A percentile compares a stretch with the other conserved stretches of the same genome.
These are phyloP conservation scores for Blastomussa wellsi DNA, from an alignment of 92 coral and sea anemone species.

Conservation along the genomic window DNA sequence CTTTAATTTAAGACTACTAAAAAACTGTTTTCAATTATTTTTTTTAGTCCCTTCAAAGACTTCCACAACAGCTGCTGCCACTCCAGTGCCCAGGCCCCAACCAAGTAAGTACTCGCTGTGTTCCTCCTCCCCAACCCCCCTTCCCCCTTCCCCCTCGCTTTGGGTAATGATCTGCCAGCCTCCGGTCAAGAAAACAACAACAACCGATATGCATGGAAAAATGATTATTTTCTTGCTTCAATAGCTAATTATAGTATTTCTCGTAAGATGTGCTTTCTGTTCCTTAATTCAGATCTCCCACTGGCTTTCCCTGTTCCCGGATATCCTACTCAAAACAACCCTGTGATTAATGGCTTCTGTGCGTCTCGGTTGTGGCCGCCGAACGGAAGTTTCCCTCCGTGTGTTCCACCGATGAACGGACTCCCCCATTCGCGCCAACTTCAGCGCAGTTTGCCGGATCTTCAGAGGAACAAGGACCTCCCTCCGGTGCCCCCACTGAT, in stretches of 20 bases:
- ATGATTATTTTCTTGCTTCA: neutral
- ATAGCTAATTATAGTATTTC: neutral
- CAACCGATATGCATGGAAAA: too few relatives aligned
- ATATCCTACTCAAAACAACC: constrained; percentile 15
- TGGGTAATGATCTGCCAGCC: too few relatives aligned
- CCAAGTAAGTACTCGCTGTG: constrained; percentile 19
- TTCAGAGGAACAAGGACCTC: constrained; percentile 53
- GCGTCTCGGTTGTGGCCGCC: constrained; percentile 80
- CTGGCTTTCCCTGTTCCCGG: neutral
- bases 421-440: constrained; percentile 30
- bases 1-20: neutral
- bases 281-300: neutral
- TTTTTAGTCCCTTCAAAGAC: constrained; percentile 6
- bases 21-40: neutral
- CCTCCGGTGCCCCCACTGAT: constrained; percentile 77
- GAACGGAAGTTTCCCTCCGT: constrained; percentile 42
- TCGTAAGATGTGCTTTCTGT: neutral
- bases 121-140: too few relatives aligned
- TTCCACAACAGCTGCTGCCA: neutral
- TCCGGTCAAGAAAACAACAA: neutral
- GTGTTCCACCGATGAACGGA: constrained; percentile 39
- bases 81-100: constrained; percentile 27
- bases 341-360: constrained; percentile 30
- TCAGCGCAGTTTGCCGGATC: constrained; percentile 16
- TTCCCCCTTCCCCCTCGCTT: neutral